Percentiles rank a stretch among this genome's conserved stretches.
These are phyloP conservation scores for Pygoscelis adeliae DNA, from an alignment of 2,113 vertebrate genomes.

Conservation along the genomic window DNA sequence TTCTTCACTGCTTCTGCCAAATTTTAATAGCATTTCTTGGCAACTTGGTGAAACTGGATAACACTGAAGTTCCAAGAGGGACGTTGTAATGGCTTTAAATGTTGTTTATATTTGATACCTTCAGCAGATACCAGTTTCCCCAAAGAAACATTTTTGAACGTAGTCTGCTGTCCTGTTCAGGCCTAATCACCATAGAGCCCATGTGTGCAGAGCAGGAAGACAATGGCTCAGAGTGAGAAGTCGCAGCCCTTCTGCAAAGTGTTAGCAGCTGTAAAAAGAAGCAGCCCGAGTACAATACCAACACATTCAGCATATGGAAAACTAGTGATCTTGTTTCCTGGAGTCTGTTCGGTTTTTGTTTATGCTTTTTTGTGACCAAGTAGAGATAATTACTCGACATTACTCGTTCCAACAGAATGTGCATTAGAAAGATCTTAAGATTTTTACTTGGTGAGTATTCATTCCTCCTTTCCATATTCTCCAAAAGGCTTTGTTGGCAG, in stretches of 20 bases:
- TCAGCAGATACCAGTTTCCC: constrained; percentile 11
- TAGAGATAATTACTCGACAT: neutral
- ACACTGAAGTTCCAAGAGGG: neutral
- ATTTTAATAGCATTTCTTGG: constrained; percentile 54
- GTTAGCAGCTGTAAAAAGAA: constrained; percentile 3
- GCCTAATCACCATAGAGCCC: neutral
- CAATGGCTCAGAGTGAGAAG: neutral
- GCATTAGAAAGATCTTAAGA: neutral
- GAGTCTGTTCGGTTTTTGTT: constrained; percentile 1
- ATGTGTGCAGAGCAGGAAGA: neutral
- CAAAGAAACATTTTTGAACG: constrained; percentile 8
- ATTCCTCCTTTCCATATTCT: neutral
- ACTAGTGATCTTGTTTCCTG: neutral
- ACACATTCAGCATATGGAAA: neutral
- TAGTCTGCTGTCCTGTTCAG: neutral
- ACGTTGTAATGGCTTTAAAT: constrained; percentile 3
- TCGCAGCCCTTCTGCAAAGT: neutral
- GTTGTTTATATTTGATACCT: constrained; percentile 32
- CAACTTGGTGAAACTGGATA: constrained; percentile 44
- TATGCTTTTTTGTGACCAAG: neutral
- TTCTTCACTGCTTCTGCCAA: constrained; percentile 43
- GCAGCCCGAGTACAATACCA: neutral
- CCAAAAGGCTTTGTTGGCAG: neutral
- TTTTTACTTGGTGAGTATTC: neutral
- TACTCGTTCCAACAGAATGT: neutral